These are phyloP conservation scores for Clarias magur DNA, from an alignment of 2,113 vertebrate species.

Conservation along the genomic window DNA sequence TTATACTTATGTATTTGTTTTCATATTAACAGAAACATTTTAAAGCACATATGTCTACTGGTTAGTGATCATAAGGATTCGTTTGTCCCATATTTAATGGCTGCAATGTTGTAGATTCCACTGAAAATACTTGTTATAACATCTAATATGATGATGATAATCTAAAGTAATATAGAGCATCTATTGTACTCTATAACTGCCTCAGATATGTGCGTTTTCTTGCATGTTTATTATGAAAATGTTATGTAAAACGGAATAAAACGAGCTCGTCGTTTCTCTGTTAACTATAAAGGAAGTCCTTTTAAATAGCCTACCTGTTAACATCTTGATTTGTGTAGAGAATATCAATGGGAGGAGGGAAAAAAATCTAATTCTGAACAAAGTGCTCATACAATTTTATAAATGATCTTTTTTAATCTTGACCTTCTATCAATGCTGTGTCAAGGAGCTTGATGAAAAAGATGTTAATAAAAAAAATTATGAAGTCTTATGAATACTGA, in stretches of 20 bases:
- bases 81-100: neutral
- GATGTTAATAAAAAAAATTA: neutral
- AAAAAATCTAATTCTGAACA: neutral
- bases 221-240: neutral
- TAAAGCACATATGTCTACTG: neutral
- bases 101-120: neutral
- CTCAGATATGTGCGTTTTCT: neutral
- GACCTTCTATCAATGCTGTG: neutral
- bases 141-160: neutral
- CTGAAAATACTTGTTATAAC: neutral
- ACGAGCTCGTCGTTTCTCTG: neutral
- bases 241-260: neutral
- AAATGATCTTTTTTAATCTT: neutral
- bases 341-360: neutral
- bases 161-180: neutral
- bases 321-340: neutral
- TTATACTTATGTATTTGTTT: neutral
- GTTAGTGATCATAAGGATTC: neutral
- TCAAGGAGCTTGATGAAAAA: neutral
- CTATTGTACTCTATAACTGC: neutral
- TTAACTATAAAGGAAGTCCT: neutral
- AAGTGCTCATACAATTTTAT: neutral
- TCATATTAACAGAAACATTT: neutral
- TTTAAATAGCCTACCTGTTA: neutral
- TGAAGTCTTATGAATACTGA: neutral